Evolutionary conservation across 1,140 invertebrate species (phyloP).

Genomic region (Bombus picipes): DNA sequence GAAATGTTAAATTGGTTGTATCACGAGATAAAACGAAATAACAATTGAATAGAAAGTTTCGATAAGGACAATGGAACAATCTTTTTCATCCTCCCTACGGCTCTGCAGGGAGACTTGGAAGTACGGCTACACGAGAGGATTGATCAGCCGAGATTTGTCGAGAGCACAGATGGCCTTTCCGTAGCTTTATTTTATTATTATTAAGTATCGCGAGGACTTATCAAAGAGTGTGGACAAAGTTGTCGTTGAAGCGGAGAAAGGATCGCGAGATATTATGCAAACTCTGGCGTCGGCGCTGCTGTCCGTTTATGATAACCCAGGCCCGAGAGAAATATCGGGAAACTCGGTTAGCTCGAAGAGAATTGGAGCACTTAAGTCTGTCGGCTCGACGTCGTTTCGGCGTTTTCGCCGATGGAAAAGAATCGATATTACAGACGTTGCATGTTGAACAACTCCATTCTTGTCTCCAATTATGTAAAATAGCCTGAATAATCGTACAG

Average conservation of each 20-base stretch:
- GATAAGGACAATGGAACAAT: too few relatives aligned
- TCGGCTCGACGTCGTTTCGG: background rate
- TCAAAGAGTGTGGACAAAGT: conserved; percentile 26
- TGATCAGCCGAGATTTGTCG: background rate
- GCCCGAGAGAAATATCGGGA: background rate
- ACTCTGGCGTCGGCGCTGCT: background rate
- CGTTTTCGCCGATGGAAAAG: conserved; percentile 18
- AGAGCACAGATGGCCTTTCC: background rate
- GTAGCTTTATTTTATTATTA: conserved; percentile 9
- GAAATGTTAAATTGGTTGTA: too few relatives aligned
- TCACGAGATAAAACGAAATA: too few relatives aligned
- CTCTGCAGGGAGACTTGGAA: background rate
- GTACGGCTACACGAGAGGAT: background rate
- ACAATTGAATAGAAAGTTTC: too few relatives aligned
- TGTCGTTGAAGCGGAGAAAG: background rate
- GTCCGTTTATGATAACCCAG: conserved; percentile 24
- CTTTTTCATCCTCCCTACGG: too few relatives aligned
- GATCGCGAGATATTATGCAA: conserved; percentile 22
- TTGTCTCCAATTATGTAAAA: conserved; percentile 28
- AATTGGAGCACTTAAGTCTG: conserved; percentile 29
- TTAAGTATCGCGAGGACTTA: conserved; percentile 18
- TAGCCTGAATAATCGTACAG: background rate
- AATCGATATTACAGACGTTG: conserved; percentile 7
- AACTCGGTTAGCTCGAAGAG: background rate
- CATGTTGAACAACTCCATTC: conserved; percentile 16